A percentile compares a stretch with the other conserved stretches of the same genome.
These are phyloP conservation scores for Neotoxoptera formosana DNA, from an alignment of 1,140 invertebrate genomes.

Conservation along the genomic window DNA sequence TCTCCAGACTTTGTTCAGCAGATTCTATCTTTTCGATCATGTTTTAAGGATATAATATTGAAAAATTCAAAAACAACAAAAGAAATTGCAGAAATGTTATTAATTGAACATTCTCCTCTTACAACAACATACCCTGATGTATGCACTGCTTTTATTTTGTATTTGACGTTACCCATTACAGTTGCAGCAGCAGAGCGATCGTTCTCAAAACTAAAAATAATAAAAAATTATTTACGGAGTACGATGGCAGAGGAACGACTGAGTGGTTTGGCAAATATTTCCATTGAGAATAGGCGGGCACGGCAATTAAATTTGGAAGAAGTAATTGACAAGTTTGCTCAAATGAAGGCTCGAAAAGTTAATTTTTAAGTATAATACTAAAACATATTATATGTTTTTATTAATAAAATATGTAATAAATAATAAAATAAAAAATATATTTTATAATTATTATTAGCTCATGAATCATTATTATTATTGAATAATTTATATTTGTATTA, in stretches of 20 bases:
- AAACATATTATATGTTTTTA: too few species aligned
- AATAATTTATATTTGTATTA: too few species aligned
- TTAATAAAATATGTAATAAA: too few species aligned
- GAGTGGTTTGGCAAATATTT: background rate
- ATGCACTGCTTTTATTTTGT: conserved; percentile 13
- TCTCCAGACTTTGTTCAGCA: background rate
- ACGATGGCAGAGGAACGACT: background rate
- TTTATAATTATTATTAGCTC: too few species aligned
- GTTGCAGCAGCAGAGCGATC: background rate
- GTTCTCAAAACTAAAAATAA: conserved; percentile 31
- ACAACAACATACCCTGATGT: background rate
- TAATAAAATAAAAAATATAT: too few species aligned
- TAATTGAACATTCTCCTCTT: conserved; percentile 3
- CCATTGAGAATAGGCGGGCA: background rate
- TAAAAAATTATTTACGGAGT: conserved; percentile 12
- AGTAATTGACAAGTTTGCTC: too few species aligned
- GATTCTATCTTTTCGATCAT: too few species aligned
- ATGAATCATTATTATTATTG: too few species aligned
- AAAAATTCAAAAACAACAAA: background rate
- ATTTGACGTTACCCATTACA: too few species aligned
- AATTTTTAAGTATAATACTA: too few species aligned
- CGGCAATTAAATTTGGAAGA: too few species aligned
- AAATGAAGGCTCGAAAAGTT: too few species aligned
- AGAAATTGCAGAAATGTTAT: conserved; percentile 12
- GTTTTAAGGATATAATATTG: background rate